Base-by-base conservation (phyloP, 2,797 vertebrate genomes). In the Antrozous pallidus region DNA sequence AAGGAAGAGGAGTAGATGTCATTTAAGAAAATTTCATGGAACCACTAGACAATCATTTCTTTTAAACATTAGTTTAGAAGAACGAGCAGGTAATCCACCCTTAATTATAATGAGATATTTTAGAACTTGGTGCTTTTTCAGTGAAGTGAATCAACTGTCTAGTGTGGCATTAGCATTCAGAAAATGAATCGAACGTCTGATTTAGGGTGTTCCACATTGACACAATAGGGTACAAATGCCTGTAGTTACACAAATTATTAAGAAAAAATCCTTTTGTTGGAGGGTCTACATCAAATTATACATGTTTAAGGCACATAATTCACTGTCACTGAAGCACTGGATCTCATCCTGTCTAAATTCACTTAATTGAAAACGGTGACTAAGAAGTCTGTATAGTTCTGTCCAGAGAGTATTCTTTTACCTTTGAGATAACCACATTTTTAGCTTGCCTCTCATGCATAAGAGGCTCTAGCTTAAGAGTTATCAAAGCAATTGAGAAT, bases 1-100 rank as follows among this genome's bases (percentile, higher is more conserved):
- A 85, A 56, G 58, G 65, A 38, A 16, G n/a, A 17, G 24, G 22
- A 33, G 18, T 40, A 38, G 54, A 51, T 74, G 74, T 58, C 81
- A 80, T 77, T 78, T 80, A 77, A 86, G 67, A 93, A 91, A 85
- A 7, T 40, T 94, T 91, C 69, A 77, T 79, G 67, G 42, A 87
- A 51, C 63, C 22, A 56, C 65, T 54, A 9, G 63, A 58, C 67
- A 65, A 69, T 82, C 73, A 54, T 40, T 89, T n/a, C 65, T 56
- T 56, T 22, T 16, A 69, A 38, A n/a, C 8, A 31, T 5, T 26
- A 49, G 13, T 58, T 89, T 86, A 36, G 90, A 88, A 87, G 75
- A 2, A 38, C 71, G 63, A 42, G 5, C 12, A 92, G 63, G 65
- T 94, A 90, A 47, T 16, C 2, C 12, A 45, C 14, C 0, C 61